Evolutionary conservation across 2,113 vertebrate genomes (phyloP).

Genomic region (Enhydra lutris): DNA sequence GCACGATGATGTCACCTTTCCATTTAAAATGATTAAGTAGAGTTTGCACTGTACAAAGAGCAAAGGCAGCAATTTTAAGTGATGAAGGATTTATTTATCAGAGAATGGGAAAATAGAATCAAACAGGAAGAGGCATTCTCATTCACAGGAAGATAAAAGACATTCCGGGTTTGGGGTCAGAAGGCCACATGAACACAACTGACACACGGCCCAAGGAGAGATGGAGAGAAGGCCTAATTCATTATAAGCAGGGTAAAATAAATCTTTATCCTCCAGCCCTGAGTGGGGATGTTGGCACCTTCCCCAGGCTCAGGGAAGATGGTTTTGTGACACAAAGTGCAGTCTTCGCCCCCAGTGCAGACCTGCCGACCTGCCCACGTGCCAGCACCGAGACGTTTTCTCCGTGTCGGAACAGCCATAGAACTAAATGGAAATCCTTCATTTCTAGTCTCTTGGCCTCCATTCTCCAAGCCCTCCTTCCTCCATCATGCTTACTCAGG

Average conservation of each 20-base stretch:
- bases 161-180: neutral
- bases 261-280: neutral
- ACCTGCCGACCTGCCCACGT: fast-evolving
- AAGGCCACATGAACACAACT: neutral
- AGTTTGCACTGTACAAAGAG: neutral
- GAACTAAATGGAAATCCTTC: neutral
- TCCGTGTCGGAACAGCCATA: neutral
- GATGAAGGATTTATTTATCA: neutral
- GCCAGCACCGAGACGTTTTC: too few species aligned
- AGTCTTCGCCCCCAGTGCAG: fast-evolving
- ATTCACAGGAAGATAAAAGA: neutral
- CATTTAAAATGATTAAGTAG: neutral
- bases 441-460: neutral
- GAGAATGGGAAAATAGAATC: neutral
- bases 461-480: neutral
- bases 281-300: neutral
- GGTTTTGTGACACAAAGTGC: fast-evolving
- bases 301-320: neutral
- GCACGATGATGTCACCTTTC: neutral
- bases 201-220: fast-evolving
- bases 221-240: neutral
- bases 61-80: neutral
- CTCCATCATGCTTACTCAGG: neutral
- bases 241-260: neutral
- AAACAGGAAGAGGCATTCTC: neutral